phyloP scores from a whole-genome alignment of 2,797 vertebrate genomes.

The Rhyacichthys aspro region DNA sequence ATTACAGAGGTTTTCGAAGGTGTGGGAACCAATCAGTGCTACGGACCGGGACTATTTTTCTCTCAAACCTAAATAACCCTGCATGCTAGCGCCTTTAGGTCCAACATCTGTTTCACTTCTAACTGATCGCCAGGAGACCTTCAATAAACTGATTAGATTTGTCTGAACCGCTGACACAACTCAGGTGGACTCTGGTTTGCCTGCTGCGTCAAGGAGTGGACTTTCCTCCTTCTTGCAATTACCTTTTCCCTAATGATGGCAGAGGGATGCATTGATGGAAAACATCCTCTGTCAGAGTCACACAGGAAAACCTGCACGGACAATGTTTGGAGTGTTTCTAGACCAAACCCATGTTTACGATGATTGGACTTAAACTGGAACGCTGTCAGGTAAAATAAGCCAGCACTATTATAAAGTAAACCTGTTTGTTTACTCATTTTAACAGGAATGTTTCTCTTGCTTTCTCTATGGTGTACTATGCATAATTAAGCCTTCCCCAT shows the following conservation, averaged over 20 bases:
- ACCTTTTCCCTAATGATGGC: constrained; percentile 35
- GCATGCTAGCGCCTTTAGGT: background rate
- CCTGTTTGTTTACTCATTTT: too few species aligned
- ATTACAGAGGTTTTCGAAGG: background rate
- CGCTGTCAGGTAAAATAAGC: constrained; percentile 59
- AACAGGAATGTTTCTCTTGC: too few species aligned
- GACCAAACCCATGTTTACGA: constrained; percentile 51
- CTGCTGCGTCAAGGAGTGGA: background rate
- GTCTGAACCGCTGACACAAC: background rate
- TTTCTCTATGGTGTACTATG: too few species aligned
- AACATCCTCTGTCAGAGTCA: constrained; percentile 39
- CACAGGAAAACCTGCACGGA: constrained; percentile 24
- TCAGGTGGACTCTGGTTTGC: background rate
- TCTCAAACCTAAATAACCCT: background rate
- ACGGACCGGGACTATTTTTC: constrained; percentile 19
- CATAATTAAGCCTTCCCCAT: too few species aligned
- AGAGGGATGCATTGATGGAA: constrained; percentile 31
- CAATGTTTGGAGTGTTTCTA: constrained; percentile 36
- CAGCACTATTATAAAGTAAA: background rate
- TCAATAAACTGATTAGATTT: background rate
- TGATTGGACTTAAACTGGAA: constrained; percentile 67
- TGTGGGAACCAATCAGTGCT: constrained; percentile 39
- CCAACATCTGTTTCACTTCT: rapidly evolving
- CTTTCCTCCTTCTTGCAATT: background rate
- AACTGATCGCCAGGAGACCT: too few species aligned